Base-by-base conservation (phyloP, 2,113 vertebrate genomes). In the Nerophis lumbriciformis region DNA sequence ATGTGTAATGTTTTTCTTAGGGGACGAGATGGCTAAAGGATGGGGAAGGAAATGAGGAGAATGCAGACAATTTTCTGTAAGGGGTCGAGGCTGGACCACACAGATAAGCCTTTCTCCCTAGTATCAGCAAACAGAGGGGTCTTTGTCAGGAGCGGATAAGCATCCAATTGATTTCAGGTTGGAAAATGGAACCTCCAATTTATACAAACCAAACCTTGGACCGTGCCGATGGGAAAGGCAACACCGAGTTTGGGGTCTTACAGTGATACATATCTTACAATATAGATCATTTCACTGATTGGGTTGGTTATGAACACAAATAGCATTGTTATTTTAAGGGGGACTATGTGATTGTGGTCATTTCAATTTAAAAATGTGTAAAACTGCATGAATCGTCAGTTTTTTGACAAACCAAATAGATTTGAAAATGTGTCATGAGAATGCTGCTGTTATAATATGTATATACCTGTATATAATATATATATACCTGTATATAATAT, bases 101-200 rank as follows among this genome's bases (percentile, higher is more conserved):
- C 63, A 83, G 87, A 87, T 89, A 87, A 87, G 78, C 75, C 57
- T 60, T 63, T 83, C 71, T 76, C 61, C 51, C 44, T 36, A 66
- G 57, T 51, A 58, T 63, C 74, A 71, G 70, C 64, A 73, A 69
- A 81, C 66, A 85, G 68, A 74, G 45, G 19, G 50, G 57, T 64
- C 80, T 81, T 85, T 83, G 69, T 79, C 66, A 45, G 21, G 19
- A 56, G 48, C 63, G 73, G 69, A 84, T 78, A 85, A 82, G 75
- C 73, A 80, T 78, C 78, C 77, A 72, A 64, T 78, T 79, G 76
- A 83, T 84, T 84, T 66, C 49, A 76, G 66, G 71, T 80, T 68
- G 72, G 59, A 74, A 80, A 81, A 83, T 56, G 61, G 63, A 80
- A 68, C 73, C 67, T 42, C 49, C 56, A 69, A 65, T 67, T 39